Percentiles rank a stretch among this genome's conserved stretches.
phyloP scores from a whole-genome alignment of 1,140 invertebrate species.

The Leptonema lineaticorne region DNA sequence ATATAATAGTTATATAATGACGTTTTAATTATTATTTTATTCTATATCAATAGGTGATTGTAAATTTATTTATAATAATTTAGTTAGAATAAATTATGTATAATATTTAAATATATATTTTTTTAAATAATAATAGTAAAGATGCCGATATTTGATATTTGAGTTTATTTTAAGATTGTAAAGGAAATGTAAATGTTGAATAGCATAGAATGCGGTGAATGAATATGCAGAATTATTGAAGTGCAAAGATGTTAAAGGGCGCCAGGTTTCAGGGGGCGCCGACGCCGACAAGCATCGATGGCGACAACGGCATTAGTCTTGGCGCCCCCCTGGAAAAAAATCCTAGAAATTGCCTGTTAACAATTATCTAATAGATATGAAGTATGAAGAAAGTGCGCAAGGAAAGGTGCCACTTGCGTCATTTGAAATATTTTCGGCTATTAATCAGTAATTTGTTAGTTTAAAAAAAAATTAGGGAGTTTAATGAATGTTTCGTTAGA shows the following conservation, averaged over 20 bases:
- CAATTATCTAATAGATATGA: constrained; percentile 2
- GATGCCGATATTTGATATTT: no score
- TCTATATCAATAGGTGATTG: no score
- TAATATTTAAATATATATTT: neutral
- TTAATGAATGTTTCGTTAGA: no score
- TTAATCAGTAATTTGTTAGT: no score
- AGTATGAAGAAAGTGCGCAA: neutral
- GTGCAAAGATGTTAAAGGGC: neutral
- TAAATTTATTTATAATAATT: neutral
- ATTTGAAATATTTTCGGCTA: neutral
- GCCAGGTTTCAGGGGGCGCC: neutral
- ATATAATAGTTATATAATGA: neutral
- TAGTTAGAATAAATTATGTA: neutral
- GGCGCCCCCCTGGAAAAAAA: constrained; percentile 2
- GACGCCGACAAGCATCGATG: neutral
- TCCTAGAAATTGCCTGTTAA: neutral
- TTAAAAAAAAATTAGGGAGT: no score
- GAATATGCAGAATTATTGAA: constrained; percentile 10
- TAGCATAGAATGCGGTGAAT: neutral
- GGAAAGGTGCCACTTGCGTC: neutral
- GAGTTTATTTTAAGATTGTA: no score
- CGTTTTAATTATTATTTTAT: no score
- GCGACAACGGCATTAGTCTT: constrained; percentile 3
- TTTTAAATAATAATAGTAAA: no score
- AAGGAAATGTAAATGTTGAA: no score